phyloP scores from a whole-genome alignment of 2,888 invertebrate species.

The Alviniconcha strummeri region DNA sequence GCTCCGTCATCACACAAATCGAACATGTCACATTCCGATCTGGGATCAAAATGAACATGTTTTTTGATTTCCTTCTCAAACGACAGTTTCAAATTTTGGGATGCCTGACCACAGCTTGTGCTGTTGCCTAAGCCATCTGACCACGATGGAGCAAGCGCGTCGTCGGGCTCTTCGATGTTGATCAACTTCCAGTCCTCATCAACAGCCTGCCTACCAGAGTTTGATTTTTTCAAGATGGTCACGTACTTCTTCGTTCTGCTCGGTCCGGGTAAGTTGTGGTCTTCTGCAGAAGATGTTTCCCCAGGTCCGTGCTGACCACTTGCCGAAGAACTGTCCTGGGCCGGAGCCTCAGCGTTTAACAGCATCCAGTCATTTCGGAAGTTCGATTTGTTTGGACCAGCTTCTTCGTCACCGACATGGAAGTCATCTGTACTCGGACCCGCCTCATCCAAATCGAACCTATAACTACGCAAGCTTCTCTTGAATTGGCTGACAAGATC shows the following conservation, averaged over 20 bases:
- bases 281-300: too few species aligned
- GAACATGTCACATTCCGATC: constrained; percentile 5
- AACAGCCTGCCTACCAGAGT: neutral
- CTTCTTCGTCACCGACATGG: neutral
- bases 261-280: neutral
- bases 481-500: neutral
- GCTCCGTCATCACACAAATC: neutral
- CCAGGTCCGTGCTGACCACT: neutral
- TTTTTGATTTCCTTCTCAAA: neutral
- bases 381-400: neutral
- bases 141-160: neutral
- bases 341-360: neutral
- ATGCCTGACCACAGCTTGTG: neutral
- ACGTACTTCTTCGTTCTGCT: neutral
- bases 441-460: neutral
- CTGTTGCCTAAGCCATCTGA: too few species aligned
- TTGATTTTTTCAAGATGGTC: constrained; percentile 13
- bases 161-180: neutral
- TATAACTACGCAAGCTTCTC: neutral
- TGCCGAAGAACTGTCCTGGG: neutral
- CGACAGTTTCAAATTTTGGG: neutral
- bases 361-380: neutral
- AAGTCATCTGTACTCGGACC: neutral
- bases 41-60: constrained; percentile 13
- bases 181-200: neutral